Base-by-base conservation (phyloP, 1,140 invertebrate genomes). In the Pseudomyrmex sp. region DNA sequence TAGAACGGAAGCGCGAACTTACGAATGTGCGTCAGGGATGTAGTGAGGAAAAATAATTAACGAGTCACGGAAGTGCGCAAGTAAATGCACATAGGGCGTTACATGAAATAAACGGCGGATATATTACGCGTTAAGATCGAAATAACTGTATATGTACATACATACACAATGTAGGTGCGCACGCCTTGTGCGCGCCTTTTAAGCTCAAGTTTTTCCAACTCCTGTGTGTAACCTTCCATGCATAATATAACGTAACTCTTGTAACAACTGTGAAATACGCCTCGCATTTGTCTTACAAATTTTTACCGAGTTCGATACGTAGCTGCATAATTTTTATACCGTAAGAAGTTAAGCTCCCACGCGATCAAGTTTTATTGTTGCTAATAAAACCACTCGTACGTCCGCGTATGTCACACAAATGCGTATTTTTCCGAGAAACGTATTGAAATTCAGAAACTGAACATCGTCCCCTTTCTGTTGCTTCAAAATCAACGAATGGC, bases 21-120 rank as follows among this genome's bases (percentile, higher is more conserved):
- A 70, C 58, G 75, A 79, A 79, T 79, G 52, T 52, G 44, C 54
- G 15, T 48, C 54, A 26, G 10, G 48, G 61, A 66, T 66, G 5
- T 58, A 69, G 18, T n/a, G 23, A 70, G 48, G 65, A 79, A 79
- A 79, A 77, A 77, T 77, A 77, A 77, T 77, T 77, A 77, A 77
- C 35, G 76, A 46, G 65, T 12, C n/a, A 9, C n/a, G 20, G 4
- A n/a, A 12, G 15, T 3, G 10, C 12, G 12, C 4, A 59, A 48
- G 8, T 61, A 70, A 80, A 80, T 50, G 54, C 20, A 59, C 44
- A 59, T n/a, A 79, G 20, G 4, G 7, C 15, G 12, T 44, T 8
- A 26, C 72, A 15, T 50, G 50, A n/a, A 70, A 20, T 23, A 50
- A 72, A 70, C 46, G 46, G 20, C 23, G 20, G 1, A 61, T 54